Evolutionary conservation across 2,113 vertebrate genomes (phyloP).

Genomic region (Vanacampus margaritifer): DNA sequence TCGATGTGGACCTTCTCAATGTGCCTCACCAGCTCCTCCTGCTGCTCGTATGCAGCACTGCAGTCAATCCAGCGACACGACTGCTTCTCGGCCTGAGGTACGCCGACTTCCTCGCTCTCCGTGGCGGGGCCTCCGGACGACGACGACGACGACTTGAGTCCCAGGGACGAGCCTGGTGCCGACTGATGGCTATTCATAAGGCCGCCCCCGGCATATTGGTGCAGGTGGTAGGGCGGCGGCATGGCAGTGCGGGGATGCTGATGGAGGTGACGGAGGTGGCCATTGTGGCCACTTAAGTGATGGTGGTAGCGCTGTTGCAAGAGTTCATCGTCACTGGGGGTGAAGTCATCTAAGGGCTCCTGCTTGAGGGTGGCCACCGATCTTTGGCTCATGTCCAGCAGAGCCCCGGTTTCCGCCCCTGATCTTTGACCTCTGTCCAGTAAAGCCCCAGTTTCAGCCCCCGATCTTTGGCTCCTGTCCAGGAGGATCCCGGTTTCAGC

Average conservation of each 20-base stretch:
- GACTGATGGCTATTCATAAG: conserved; percentile 72
- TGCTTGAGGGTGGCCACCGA: conserved; percentile 82
- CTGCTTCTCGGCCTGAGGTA: conserved; percentile 73
- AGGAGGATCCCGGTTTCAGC: conserved; percentile 49
- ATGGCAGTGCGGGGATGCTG: conserved; percentile 71
- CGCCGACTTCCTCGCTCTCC: conserved; percentile 65
- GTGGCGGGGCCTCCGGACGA: conserved; percentile 47
- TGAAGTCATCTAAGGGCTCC: conserved; percentile 88
- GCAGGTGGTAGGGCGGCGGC: conserved; percentile 88
- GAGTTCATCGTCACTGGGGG: conserved; percentile 78
- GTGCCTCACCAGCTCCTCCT: conserved; percentile 98
- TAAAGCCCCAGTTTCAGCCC: conserved; percentile 44
- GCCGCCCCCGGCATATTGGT: conserved; percentile 75
- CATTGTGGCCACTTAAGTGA: conserved; percentile 62
- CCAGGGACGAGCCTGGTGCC: conserved; percentile 59
- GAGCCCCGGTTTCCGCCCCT: conserved; percentile 35
- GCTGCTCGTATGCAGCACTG: conserved; percentile 89
- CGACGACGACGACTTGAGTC: conserved; percentile 62
- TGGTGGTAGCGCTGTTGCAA: conserved; percentile 82
- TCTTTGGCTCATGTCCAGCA: conserved; percentile 45
- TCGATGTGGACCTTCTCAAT: conserved; percentile 99
- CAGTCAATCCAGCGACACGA: conserved; percentile 98
- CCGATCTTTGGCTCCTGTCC: conserved; percentile 59
- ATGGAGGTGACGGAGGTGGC: conserved; percentile 71
- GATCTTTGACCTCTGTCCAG: conserved; percentile 60